Base-by-base conservation (phyloP, 2,797 vertebrate species). In the Pampus argenteus region DNA sequence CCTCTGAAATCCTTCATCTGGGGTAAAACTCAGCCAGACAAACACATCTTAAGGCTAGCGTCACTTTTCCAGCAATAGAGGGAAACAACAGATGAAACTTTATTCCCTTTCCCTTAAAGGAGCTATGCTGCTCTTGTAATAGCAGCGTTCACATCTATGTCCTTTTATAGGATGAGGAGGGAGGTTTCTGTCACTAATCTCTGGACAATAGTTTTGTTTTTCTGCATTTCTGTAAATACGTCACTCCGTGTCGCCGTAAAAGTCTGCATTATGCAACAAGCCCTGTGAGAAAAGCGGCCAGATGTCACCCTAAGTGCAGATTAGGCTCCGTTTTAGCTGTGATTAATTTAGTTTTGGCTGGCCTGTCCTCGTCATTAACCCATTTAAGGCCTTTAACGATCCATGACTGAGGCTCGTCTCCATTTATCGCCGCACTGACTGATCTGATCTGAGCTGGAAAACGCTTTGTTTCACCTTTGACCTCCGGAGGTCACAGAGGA, bases 401-500 rank as follows among this genome's bases (percentile, higher is more conserved):
- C 67, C 15, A 29, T 65, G 57, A 60, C 14, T 9, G 15, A 64
- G 22, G 55, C 34, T 63, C 15, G 1, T 65, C 40, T 38, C 49
- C 36, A 36, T 66, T 67, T 70, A 52, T 64, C 42, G 44, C 10
- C 11, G 14, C 40, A 20, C 2, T 51, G 52, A 81, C 29, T 58
- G 56, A 54, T 76, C 22, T 70, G 28, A n/a, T 58, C 60, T 73
- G 22, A 78, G 40, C 50, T n/a, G 20, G 31, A 36, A 22, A 78
- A 60, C 56, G 29, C 20, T 4, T 71, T 9, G 9, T 48, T 77
- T 83, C 34, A 70, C 74, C 61, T 76, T 75, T 75, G 83, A 69
- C 79, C 69, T 47, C 69, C 13, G 9, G 11, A 76, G 57, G 49
- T 74, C 47, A 70, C 31, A 9, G 14, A 52, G 52, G 44, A 54